Base-by-base conservation (phyloP, 1,140 invertebrate species). In the Lasioglossum baleicum region DNA sequence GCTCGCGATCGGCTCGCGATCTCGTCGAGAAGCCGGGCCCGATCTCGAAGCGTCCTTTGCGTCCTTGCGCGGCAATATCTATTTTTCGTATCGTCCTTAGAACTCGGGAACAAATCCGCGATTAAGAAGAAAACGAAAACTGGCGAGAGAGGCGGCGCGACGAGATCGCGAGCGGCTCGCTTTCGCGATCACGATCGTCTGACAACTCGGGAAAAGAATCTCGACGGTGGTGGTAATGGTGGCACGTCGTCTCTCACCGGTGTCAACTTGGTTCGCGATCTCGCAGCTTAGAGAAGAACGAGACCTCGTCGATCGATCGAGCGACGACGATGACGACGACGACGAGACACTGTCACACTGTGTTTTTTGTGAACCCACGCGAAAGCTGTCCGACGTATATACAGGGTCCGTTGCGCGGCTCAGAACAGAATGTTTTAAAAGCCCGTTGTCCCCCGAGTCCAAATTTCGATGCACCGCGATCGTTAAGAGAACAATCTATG, bases 311-410 rank as follows among this genome's bases (percentile, higher is more conserved):
- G 26, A 26, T 26, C 26, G 26, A 26, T 26, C 26, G 26, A 26
- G 26, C 26, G 26, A 26, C 26, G 26, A 26, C 26, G 26, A 26
- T 26, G 26, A 26, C 26, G 26, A 26, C 5, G 35, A 35, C 35
- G 35, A 35, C 2, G 35, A 35, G 35, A 35, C 35, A 35, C 2
- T 35, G 35, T 35, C 0, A 35, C 35, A 35, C 2, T 35, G 35
- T 35, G 35, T 35, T 35, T 35, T 3, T 35, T 35, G 58, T 71
- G 51, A 63, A 63, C 8, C 40, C 68, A 5, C 35, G 35, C 60
- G 22, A 71, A 71, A 42, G 75, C 75, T 35, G 75, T 78, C 75
- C 75, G 68, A 71, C 60, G 35, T 35, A 35, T 35, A 40, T 78
- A 78, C 75, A 78, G 75, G 75, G 75, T 78, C 35, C 35, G 35